These are phyloP conservation scores for Eulemur albifrons DNA, from an alignment of 2,797 vertebrate genomes.

Conservation along the genomic window DNA sequence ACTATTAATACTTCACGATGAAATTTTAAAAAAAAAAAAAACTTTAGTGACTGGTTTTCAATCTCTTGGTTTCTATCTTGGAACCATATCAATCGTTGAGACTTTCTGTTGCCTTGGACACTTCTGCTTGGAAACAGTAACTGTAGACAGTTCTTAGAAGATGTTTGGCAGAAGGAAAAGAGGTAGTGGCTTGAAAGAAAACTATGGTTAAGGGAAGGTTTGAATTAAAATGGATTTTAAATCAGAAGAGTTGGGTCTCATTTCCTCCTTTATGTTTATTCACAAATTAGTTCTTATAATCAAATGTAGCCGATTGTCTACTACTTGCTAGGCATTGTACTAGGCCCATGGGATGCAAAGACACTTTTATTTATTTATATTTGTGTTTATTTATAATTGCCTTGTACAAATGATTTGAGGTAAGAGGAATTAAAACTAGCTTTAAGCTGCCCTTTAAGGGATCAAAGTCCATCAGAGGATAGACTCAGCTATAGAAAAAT, in stretches of 20 bases:
- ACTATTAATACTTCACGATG: background rate
- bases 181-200: slow-evolving; percentile 13
- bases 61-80: slow-evolving; percentile 24
- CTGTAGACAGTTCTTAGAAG: slow-evolving; percentile 5
- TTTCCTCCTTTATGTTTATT: background rate
- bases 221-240: slow-evolving; percentile 27
- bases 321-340: background rate
- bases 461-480: background rate
- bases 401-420: background rate
- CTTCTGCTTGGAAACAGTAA: slow-evolving; percentile 27
- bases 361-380: background rate
- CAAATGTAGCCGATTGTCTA: background rate
- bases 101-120: slow-evolving; percentile 20
- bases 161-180: slow-evolving; percentile 29
- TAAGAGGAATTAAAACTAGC: background rate
- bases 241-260: background rate
- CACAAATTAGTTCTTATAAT: background rate
- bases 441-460: background rate
- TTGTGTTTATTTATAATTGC: background rate
- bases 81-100: background rate
- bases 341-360: background rate
- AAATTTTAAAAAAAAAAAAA: background rate
- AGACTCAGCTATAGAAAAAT: background rate
- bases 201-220: background rate
- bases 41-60: background rate